Percentiles rank a stretch among this genome's conserved stretches.
Conservation (phyloP, 2,797 vertebrate genomes). For the Manis javanica region DNA sequence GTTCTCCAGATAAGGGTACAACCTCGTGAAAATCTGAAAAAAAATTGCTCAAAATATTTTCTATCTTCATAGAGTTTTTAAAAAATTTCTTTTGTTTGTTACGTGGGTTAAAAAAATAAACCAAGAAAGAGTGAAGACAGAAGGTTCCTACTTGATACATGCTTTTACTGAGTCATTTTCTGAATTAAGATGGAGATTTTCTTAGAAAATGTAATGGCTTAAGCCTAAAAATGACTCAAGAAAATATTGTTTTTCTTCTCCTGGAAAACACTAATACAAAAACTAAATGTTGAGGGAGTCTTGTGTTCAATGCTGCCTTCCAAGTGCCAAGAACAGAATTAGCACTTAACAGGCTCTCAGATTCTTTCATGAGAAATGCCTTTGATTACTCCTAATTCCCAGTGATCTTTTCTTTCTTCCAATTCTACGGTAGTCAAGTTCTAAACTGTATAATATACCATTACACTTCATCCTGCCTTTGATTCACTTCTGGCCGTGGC, state of each 20-base stretch:
- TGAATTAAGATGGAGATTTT: background rate
- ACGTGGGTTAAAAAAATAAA: background rate
- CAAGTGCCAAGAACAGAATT: background rate
- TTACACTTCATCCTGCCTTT: background rate
- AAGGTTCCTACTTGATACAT: background rate
- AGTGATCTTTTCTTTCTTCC: background rate
- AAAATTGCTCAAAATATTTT: background rate
- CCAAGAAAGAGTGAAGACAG: background rate
- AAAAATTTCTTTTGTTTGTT: background rate
- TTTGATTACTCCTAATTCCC: background rate
- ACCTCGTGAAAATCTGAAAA: background rate
- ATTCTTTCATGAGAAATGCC: background rate
- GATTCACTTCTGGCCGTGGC: background rate
- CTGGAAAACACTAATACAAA: background rate
- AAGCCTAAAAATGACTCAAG: background rate
- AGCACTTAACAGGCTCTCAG: background rate
- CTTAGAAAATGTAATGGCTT: background rate
- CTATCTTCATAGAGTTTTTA: background rate
- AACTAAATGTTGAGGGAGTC: background rate
- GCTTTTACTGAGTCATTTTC: constrained; percentile 3
- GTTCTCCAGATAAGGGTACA: background rate
- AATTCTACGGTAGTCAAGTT: background rate
- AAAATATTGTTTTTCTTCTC: background rate
- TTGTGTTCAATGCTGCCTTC: background rate
- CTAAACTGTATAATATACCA: background rate